Percentiles rank a stretch among this genome's conserved stretches.
Evolutionary conservation across 1,140 invertebrate species (phyloP).

Genomic region (Scaptomyza pallida): DNA sequence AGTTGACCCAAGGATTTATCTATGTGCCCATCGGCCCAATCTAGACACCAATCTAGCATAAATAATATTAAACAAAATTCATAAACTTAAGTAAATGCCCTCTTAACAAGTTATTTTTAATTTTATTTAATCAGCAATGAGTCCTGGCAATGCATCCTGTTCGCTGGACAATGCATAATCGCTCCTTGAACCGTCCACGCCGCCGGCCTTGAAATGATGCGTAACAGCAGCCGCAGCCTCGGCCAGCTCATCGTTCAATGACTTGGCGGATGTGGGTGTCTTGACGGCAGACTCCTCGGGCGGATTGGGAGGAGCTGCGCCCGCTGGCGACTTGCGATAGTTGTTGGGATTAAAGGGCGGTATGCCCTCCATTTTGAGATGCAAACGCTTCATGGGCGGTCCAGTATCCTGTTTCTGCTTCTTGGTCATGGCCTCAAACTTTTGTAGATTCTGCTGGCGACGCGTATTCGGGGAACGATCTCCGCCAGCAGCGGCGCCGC

Average conservation of each 20-base stretch:
- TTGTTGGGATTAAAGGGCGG: constrained; percentile 85
- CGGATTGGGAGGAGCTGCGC: constrained; percentile 15
- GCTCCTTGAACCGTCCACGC: constrained; percentile 64
- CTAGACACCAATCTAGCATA: neutral
- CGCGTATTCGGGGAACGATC: constrained; percentile 74
- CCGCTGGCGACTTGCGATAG: constrained; percentile 85
- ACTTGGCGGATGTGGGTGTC: constrained; percentile 63
- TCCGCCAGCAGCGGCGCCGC: constrained; percentile 27
- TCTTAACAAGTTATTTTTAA: constrained; percentile 31
- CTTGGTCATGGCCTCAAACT: constrained; percentile 80
- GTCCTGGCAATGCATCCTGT: constrained; percentile 9
- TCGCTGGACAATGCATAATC: constrained; percentile 66
- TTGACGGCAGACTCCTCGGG: constrained; percentile 8
- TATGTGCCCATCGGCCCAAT: neutral
- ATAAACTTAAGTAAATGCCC: constrained; percentile 42
- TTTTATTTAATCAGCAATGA: constrained; percentile 27
- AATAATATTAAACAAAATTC: neutral
- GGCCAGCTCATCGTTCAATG: constrained; percentile 46
- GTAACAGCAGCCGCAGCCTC: constrained; percentile 56
- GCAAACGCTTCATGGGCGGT: constrained; percentile 79
- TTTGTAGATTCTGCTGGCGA: constrained; percentile 79
- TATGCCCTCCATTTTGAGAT: constrained; percentile 82
- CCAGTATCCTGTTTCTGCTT: constrained; percentile 81
- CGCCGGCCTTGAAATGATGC: constrained; percentile 56
- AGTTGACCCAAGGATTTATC: neutral